Evolutionary conservation across 2,113 vertebrate genomes (phyloP).

Genomic region (Acanthisitta chloris): DNA sequence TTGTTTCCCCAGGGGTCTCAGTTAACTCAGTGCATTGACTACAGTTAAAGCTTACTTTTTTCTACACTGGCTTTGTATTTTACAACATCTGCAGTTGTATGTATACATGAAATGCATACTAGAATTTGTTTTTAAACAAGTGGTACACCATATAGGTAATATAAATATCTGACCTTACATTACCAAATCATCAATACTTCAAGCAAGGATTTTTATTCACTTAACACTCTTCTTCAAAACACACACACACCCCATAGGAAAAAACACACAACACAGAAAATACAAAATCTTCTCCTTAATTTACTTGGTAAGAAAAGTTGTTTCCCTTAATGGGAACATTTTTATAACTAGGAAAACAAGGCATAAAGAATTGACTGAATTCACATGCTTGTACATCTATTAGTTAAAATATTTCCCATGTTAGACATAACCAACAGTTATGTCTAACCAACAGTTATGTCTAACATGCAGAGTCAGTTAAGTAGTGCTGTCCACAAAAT

Average conservation of each 20-base stretch:
- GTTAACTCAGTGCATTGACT: neutral
- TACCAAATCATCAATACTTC: neutral
- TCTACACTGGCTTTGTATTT: neutral
- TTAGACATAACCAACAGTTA: no score
- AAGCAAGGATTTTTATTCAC: neutral
- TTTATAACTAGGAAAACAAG: neutral
- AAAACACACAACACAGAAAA: neutral
- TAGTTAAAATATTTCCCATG: neutral
- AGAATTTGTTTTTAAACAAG: neutral
- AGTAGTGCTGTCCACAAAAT: neutral
- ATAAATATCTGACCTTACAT: neutral
- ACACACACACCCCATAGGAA: neutral
- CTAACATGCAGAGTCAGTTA: neutral
- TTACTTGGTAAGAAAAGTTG: neutral
- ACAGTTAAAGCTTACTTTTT: neutral
- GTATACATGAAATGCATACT: neutral
- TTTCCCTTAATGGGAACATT: neutral
- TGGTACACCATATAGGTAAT: neutral
- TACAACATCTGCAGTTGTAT: neutral
- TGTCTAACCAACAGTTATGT: neutral
- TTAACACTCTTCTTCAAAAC: neutral
- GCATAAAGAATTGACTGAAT: neutral
- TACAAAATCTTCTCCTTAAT: neutral
- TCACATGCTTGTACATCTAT: neutral
- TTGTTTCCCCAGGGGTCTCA: neutral